Evolutionary conservation across 2,888 invertebrate genomes (phyloP).

Genomic region (Nycteola revayana): DNA sequence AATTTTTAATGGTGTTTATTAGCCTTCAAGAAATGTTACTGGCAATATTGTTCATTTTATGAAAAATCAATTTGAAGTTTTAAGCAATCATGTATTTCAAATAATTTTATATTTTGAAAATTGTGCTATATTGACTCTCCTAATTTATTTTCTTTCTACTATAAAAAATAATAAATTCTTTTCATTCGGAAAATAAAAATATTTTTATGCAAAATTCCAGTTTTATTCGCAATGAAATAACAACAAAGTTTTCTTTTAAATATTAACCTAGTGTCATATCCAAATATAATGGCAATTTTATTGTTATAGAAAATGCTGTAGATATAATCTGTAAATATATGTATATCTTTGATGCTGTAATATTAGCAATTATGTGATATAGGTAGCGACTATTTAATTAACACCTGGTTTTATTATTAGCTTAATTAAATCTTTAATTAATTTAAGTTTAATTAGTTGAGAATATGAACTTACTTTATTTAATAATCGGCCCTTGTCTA

Average conservation of each 20-base stretch:
- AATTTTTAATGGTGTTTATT: too few relatives aligned
- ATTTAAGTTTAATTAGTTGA: too few relatives aligned
- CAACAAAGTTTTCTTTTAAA: too few relatives aligned
- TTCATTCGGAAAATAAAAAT: too few relatives aligned
- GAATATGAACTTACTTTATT: too few relatives aligned
- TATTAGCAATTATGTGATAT: constrained; percentile 37
- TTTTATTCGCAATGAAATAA: too few relatives aligned
- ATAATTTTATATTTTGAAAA: constrained; percentile 4
- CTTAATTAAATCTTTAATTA: too few relatives aligned
- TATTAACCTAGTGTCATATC: constrained; percentile 32
- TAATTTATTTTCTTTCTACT: constrained; percentile 5
- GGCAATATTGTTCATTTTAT: too few relatives aligned
- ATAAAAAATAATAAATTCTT: background rate
- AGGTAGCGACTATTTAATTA: constrained; percentile 10
- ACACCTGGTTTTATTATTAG: too few relatives aligned
- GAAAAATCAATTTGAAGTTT: constrained; percentile 39
- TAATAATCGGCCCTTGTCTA: too few relatives aligned
- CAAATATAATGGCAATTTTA: constrained; percentile 32
- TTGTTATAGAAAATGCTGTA: constrained; percentile 11
- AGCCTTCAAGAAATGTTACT: too few relatives aligned
- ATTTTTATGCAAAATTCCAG: too few relatives aligned
- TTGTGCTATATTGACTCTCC: constrained; percentile 25
- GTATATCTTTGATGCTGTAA: constrained; percentile 26
- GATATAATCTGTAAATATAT: constrained; percentile 27
- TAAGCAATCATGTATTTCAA: constrained; percentile 4